Conservation (phyloP, 2,888 invertebrate genomes). For the Acanthosepion lycidas region DNA sequence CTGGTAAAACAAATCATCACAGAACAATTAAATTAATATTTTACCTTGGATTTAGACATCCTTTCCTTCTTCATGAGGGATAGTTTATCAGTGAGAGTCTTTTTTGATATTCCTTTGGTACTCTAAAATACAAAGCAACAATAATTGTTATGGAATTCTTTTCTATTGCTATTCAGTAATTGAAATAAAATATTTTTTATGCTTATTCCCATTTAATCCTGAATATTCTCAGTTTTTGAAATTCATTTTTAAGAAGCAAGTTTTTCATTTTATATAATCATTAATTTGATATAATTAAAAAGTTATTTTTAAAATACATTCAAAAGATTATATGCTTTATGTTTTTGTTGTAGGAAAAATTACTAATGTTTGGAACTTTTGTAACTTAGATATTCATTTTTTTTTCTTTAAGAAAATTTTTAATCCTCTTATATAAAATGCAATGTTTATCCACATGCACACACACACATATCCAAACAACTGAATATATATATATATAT, state of each 20-base stretch:
- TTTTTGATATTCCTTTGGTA: conserved; percentile 39
- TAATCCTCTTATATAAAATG: no score
- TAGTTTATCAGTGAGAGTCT: conserved; percentile 63
- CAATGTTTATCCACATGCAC: no score
- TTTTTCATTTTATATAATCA: no score
- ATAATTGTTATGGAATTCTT: background rate
- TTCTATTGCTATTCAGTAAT: background rate
- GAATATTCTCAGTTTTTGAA: background rate
- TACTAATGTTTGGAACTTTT: no score
- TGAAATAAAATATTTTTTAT: background rate
- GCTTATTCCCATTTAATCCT: background rate
- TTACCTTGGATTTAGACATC: conserved; percentile 63
- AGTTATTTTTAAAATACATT: no score
- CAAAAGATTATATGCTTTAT: no score
- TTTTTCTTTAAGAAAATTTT: no score
- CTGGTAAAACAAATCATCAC: background rate
- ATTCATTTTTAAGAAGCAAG: background rate
- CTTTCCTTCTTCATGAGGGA: conserved; percentile 64
- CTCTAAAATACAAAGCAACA: background rate
- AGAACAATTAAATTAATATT: background rate
- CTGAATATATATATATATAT: no score
- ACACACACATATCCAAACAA: no score
- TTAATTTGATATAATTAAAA: no score
- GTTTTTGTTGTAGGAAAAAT: no score
- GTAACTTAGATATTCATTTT: no score